phyloP scores from a whole-genome alignment of 2,797 vertebrate genomes.

The Rhinogobio ventralis region DNA sequence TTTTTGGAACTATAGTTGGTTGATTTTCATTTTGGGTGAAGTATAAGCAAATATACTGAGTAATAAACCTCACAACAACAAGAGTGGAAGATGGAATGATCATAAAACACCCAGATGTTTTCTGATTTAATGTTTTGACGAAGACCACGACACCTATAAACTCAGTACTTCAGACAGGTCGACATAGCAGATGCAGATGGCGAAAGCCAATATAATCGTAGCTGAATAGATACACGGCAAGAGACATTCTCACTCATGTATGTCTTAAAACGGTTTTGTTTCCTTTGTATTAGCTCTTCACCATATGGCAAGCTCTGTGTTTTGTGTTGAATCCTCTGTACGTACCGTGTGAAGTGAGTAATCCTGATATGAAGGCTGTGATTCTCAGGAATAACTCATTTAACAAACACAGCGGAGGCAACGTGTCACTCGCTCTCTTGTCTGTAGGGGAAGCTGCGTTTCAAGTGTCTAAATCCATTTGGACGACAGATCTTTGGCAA shows the following conservation, averaged over 20 bases:
- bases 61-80: neutral
- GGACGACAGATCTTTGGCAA: slow-evolving; percentile 84
- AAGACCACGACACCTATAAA: slow-evolving; percentile 48
- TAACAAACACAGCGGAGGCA: slow-evolving; percentile 35
- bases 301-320: neutral
- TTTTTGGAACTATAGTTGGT: neutral
- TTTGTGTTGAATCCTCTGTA: slow-evolving; percentile 10
- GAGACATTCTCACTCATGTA: neutral
- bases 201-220: slow-evolving; percentile 38
- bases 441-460: slow-evolving; percentile 54
- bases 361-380: slow-evolving; percentile 8
- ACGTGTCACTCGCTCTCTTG: slow-evolving; percentile 38
- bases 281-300: slow-evolving; percentile 17
- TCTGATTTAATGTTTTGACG: slow-evolving; percentile 56
- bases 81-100: neutral
- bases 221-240: neutral
- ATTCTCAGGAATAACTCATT: slow-evolving; percentile 24
- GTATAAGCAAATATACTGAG: neutral
- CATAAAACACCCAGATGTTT: neutral
- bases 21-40: neutral
- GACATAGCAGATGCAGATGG: slow-evolving; percentile 53
- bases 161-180: slow-evolving; percentile 51
- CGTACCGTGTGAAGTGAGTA: neutral
- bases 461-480: slow-evolving; percentile 49
- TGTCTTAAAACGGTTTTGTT: neutral